Evolutionary conservation across 2,888 invertebrate genomes (phyloP).

Genomic region (Bellardia bayeri): DNA sequence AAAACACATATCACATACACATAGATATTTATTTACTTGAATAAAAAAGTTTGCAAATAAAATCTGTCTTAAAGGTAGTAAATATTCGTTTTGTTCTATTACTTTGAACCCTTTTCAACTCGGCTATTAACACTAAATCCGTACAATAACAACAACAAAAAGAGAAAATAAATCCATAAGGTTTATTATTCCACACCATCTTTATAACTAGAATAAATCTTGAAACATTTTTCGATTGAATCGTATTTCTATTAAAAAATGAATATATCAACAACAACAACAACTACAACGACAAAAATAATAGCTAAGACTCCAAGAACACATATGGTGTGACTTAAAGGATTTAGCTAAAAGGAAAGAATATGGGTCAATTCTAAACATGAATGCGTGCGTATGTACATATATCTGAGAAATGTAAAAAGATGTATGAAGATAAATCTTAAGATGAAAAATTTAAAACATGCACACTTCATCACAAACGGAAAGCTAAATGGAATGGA

Average conservation of each 20-base stretch:
- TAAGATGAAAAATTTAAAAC: conserved; percentile 63
- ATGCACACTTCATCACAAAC: conserved; percentile 34
- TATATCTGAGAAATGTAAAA: not conserved
- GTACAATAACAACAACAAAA: conserved; percentile 15
- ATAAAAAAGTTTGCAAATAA: conserved; percentile 35
- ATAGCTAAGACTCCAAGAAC: conserved; percentile 2
- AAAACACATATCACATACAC: not conserved
- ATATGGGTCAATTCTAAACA: conserved; percentile 18
- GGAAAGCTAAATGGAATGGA: not conserved
- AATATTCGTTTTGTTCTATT: conserved; percentile 54
- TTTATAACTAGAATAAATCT: conserved; percentile 52
- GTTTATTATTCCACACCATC: conserved; percentile 58
- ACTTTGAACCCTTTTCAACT: conserved; percentile 69
- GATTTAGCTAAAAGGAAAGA: conserved; percentile 49
- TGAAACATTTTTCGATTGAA: conserved; percentile 37
- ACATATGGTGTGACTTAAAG: conserved; percentile 68
- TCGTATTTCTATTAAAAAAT: conserved; percentile 28
- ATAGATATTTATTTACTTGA: conserved; percentile 27
- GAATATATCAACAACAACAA: conserved; percentile 4
- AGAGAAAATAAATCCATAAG: conserved; percentile 40
- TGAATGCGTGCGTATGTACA: not conserved
- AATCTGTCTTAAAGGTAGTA: conserved; percentile 42
- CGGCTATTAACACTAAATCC: conserved; percentile 65
- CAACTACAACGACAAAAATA: not conserved
- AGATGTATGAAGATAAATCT: conserved; percentile 35